A percentile compares a stretch with the other conserved stretches of the same genome.
Conservation (phyloP, 2,797 vertebrate genomes). For the Tenualosa ilisha region DNA sequence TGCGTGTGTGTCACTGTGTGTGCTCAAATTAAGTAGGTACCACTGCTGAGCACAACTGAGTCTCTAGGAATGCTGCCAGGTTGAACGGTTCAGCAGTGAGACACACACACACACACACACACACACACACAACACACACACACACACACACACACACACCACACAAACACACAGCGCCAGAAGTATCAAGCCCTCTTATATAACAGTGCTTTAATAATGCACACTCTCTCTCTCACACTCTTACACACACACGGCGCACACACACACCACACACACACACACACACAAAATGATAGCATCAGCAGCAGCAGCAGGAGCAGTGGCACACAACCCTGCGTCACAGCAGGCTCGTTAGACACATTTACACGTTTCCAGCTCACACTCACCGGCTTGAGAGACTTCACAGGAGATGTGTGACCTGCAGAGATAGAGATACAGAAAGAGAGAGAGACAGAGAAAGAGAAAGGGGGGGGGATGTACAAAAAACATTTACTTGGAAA, state of each 20-base stretch:
- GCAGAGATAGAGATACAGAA: conserved; percentile 56
- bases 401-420: conserved; percentile 96
- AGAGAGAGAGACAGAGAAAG: conserved; percentile 33
- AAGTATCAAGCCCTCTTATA: background rate
- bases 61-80: conserved; percentile 20
- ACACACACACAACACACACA: background rate
- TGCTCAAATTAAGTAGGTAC: conserved; percentile 6
- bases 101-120: background rate
- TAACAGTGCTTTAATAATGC: conserved; percentile 5
- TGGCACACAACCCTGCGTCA: background rate
- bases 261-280: background rate
- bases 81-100: background rate
- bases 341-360: conserved; percentile 30
- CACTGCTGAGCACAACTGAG: conserved; percentile 1
- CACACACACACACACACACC: background rate
- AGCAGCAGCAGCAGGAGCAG: background rate
- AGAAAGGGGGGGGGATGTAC: conserved; percentile 39
- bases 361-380: conserved; percentile 27
- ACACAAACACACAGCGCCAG: background rate
- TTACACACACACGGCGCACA: background rate
- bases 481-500: conserved; percentile 11
- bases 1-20: background rate
- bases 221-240: background rate
- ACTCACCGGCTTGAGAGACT: conserved; percentile 85
- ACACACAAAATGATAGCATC: background rate